Conservation (phyloP, 1,140 invertebrate genomes). For the Apocrypta bakeri region DNA sequence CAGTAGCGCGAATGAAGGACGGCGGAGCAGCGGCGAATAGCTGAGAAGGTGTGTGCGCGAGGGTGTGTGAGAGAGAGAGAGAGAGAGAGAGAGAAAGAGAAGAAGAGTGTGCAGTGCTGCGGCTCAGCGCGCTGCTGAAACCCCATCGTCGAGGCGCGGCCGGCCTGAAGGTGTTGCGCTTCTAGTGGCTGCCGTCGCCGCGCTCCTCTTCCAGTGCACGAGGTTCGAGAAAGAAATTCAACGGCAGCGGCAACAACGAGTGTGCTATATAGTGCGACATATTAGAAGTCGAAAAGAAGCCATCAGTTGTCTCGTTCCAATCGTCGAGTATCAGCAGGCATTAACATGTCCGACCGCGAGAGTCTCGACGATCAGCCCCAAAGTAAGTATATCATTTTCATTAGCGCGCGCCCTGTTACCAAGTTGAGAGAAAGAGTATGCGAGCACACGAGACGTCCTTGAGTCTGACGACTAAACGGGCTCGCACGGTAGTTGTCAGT, state of each 20-base stretch:
- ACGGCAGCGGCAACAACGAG: background rate
- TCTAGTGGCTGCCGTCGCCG: slow-evolving; percentile 15
- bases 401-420: slow-evolving; percentile 10
- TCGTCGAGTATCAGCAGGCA: slow-evolving; percentile 38
- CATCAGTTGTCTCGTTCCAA: background rate
- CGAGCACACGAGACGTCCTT: slow-evolving; percentile 58
- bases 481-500: background rate
- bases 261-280: background rate
- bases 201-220: background rate
- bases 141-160: slow-evolving; percentile 22
- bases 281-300: background rate
- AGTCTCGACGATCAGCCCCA: slow-evolving; percentile 77
- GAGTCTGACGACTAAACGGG: background rate
- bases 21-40: background rate
- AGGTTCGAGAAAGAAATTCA: background rate
- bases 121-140: background rate
- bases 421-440: slow-evolving; percentile 22
- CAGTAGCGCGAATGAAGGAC: slow-evolving; percentile 13
- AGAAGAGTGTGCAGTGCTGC: background rate
- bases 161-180: slow-evolving; percentile 1
- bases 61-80: background rate
- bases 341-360: slow-evolving; percentile 77
- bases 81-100: background rate
- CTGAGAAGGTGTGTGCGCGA: background rate
- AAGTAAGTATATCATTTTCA: slow-evolving; percentile 68